Evolutionary conservation across 2,888 invertebrate genomes (phyloP), one percentile per base, ranked within the genome.

Genomic region (Ennomos erosarius): DNA sequence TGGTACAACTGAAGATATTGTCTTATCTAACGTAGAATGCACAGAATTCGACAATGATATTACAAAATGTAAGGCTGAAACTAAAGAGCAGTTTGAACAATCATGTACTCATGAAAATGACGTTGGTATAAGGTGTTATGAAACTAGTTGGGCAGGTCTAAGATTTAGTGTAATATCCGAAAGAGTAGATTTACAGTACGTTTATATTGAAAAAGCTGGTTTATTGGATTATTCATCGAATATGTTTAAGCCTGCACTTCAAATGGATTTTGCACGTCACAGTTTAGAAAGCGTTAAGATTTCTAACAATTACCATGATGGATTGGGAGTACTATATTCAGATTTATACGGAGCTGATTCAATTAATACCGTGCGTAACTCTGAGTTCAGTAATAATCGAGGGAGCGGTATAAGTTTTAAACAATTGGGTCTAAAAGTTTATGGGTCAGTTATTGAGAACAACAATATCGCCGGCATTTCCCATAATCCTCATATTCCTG

Each of bases 121-220:
- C 77, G 98, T 98, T 10, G 98, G 98, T 0, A 93, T 98, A 38
- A 93, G 97, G 65, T 98, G 98, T 78, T 97, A 97, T 68, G 96
- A 97, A 73, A 96, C 97, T 0, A 97, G 97, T 37, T 99, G 99
- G 99, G 98, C 98, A 0, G 99, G 99, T 0, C 90, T 99, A 0
- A 93, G 99, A 69, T 96, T 99, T 70, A 97, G 98, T 40, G 97
- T 98, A 55, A 92, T 98, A 53, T 96, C 99, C 0, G 97, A 97
- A 79, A 93, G 97, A 70, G 96, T 97, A 13, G 97, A 97, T 77
- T 92, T 99, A 63, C 97, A 98, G 80, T 97, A 96, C 72, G 94
- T 98, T 8, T 96, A 96, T 1, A 95, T 99, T 44, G 98, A 99
- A 86, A 96, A 96, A 83, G 98, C 99, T 6, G 99, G 99, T 0